These are phyloP conservation scores for Neelides folsomi DNA, from an alignment of 2,888 invertebrate genomes.

Conservation along the genomic window DNA sequence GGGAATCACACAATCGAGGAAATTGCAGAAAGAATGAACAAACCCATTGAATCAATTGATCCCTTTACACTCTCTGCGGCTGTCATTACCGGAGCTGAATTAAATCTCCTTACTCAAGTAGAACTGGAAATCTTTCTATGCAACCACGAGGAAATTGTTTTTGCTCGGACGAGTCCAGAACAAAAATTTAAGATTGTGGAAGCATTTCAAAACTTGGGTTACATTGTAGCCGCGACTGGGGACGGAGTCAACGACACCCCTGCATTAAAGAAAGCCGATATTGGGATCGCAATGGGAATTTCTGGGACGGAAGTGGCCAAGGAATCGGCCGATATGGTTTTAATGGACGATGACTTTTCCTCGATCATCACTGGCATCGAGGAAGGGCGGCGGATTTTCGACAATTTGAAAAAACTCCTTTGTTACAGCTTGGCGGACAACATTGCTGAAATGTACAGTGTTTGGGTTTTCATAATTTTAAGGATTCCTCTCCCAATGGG, in stretches of 20 bases:
- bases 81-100: conserved; percentile 44
- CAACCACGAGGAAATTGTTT: conserved; percentile 42
- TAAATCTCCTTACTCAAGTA: conserved; percentile 36
- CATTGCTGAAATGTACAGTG: conserved; percentile 77
- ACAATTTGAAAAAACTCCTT: conserved; percentile 95
- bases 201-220: conserved; percentile 62
- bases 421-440: conserved; percentile 94
- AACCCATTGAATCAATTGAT: conserved; percentile 37
- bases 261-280: conserved; percentile 67
- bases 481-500: conserved; percentile 42
- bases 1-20: conserved; percentile 39
- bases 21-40: conserved; percentile 39
- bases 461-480: conserved; percentile 25
- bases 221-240: conserved; percentile 71
- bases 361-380: conserved; percentile 76
- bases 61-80: conserved; percentile 36
- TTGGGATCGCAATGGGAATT: conserved; percentile 67
- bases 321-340: conserved; percentile 78
- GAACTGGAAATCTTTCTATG: conserved; percentile 40
- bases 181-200: conserved; percentile 53
- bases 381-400: conserved; percentile 88
- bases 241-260: conserved; percentile 81
- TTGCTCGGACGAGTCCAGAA: conserved; percentile 44
- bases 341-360: conserved; percentile 77
- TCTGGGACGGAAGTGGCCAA: conserved; percentile 66